These are phyloP conservation scores for Neuroscelio doddi DNA, from an alignment of 2,888 invertebrate species.

Conservation along the genomic window DNA sequence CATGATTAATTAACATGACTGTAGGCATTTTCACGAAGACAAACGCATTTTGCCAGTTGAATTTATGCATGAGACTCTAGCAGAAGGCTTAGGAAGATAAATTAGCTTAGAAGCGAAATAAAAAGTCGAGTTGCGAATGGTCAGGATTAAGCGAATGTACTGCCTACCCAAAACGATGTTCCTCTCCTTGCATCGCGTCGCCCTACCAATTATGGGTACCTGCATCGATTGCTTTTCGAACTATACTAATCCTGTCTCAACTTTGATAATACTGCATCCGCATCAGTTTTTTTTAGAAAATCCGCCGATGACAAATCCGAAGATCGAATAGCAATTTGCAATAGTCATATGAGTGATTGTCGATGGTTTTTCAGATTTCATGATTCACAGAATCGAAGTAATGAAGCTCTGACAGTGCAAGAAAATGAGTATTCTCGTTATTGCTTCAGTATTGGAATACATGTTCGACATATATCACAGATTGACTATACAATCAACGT, in stretches of 20 bases:
- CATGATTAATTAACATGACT: not conserved
- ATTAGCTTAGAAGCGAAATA: slow-evolving; percentile 57
- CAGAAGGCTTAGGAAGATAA: slow-evolving; percentile 59
- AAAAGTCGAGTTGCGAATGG: slow-evolving; percentile 62
- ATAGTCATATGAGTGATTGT: slow-evolving; percentile 7
- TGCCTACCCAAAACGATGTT: slow-evolving; percentile 30
- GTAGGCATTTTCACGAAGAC: not conserved
- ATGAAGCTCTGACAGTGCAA: slow-evolving; percentile 16
- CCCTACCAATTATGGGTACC: slow-evolving; percentile 16
- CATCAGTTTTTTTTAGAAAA: slow-evolving; percentile 17
- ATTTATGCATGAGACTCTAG: slow-evolving; percentile 61
- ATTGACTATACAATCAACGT: no score
- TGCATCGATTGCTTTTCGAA: slow-evolving; percentile 23
- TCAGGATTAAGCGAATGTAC: slow-evolving; percentile 61
- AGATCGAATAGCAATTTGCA: slow-evolving; percentile 12
- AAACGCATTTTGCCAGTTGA: slow-evolving; percentile 47
- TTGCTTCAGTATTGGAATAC: no score
- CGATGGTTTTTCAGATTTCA: slow-evolving; percentile 33
- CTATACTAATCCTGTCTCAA: slow-evolving; percentile 12
- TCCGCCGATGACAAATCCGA: slow-evolving; percentile 17
- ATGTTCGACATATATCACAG: no score
- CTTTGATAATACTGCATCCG: slow-evolving; percentile 26
- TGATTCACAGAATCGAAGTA: slow-evolving; percentile 33
- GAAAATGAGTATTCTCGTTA: no score
- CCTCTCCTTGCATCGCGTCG: slow-evolving; percentile 11